Conservation (phyloP, 2,113 vertebrate species). For the Climacteris rufus region DNA sequence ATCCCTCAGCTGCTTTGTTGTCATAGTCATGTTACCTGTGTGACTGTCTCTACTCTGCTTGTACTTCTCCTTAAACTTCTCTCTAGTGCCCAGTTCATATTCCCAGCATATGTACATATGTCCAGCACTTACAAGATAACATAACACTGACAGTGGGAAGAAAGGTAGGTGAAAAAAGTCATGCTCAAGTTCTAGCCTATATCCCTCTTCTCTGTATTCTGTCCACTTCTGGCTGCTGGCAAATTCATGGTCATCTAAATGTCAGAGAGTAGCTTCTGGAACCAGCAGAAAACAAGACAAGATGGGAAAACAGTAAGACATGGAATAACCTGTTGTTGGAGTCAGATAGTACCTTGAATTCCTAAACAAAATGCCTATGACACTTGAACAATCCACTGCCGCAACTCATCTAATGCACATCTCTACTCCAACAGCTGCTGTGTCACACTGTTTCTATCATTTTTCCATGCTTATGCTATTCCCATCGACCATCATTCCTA, state of each 20-base stretch:
- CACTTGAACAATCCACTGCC: accelerated
- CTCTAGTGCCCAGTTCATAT: too few relatives aligned
- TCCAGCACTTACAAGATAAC: neutral
- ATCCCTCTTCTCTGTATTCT: neutral
- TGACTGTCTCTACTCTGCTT: neutral
- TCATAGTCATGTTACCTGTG: neutral
- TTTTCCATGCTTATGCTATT: neutral
- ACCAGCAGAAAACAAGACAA: neutral
- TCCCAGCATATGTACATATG: too few relatives aligned
- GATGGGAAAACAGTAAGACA: neutral
- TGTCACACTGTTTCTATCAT: neutral
- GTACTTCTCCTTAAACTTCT: neutral
- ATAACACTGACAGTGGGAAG: neutral
- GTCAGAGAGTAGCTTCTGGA: neutral
- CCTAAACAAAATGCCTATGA: neutral
- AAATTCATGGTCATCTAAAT: neutral
- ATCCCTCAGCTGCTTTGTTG: neutral
- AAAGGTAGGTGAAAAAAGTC: neutral
- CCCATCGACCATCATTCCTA: accelerated
- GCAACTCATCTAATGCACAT: neutral
- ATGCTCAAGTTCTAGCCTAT: accelerated
- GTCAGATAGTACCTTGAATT: neutral
- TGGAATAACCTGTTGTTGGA: neutral
- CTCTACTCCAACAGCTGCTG: neutral
- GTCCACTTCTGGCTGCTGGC: neutral